Percentiles rank a stretch among this genome's conserved stretches.
phyloP scores from a whole-genome alignment of 2,113 vertebrate genomes.

The Manacus vitellinus region DNA sequence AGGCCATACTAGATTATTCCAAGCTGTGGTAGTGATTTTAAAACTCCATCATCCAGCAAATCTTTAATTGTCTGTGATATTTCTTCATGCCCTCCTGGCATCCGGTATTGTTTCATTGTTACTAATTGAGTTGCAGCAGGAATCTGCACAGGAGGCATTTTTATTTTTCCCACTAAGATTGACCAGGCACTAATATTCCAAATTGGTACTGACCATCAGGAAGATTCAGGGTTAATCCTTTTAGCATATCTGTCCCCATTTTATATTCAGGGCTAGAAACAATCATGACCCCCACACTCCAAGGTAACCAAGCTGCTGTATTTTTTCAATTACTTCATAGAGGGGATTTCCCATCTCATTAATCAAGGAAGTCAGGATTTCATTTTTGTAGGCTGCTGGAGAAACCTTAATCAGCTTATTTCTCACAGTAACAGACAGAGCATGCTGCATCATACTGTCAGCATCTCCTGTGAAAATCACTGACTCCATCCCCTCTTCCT shows the following conservation, averaged over 20 bases:
- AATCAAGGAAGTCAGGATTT: background rate
- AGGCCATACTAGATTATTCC: background rate
- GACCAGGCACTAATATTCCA: background rate
- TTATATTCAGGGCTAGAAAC: background rate
- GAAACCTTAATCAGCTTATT: background rate
- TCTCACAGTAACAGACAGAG: background rate
- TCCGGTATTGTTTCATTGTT: background rate
- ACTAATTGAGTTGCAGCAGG: background rate
- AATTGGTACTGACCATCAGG: background rate
- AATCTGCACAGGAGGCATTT: background rate
- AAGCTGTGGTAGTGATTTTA: background rate
- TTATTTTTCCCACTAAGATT: background rate
- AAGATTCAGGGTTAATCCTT: background rate
- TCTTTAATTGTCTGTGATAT: background rate
- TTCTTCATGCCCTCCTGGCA: background rate
- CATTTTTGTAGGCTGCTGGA: background rate
- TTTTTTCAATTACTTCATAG: background rate
- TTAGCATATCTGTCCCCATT: background rate
- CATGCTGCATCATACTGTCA: background rate
- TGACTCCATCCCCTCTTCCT: background rate
- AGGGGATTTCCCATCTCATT: background rate
- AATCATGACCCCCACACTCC: background rate
- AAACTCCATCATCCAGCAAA: background rate
- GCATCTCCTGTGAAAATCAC: background rate
- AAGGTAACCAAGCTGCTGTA: background rate